Conservation (phyloP, 1,140 invertebrate species). For the Lepidurus apus region DNA sequence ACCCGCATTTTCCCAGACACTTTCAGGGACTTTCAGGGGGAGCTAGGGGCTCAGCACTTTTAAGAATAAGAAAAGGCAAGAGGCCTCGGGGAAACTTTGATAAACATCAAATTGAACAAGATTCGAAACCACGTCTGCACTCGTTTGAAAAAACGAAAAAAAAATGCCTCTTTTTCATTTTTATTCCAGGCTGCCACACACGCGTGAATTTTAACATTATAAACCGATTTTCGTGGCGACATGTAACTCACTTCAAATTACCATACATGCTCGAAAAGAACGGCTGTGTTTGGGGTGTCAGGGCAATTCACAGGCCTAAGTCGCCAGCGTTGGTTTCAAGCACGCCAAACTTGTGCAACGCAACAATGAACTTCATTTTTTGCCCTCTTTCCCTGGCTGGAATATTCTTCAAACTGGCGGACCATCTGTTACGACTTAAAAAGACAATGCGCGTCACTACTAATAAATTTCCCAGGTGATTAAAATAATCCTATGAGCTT, state of each 20-base stretch:
- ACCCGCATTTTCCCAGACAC: slow-evolving; percentile 1
- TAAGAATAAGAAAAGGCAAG: neutral
- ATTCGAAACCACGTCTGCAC: no score
- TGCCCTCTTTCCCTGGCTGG: neutral
- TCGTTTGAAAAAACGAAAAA: no score
- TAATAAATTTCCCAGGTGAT: neutral
- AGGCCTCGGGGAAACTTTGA: neutral
- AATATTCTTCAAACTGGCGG: neutral
- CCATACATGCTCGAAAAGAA: neutral
- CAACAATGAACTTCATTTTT: neutral
- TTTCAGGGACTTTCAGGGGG: neutral
- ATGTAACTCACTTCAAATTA: neutral
- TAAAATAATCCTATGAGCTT: slow-evolving; percentile 16
- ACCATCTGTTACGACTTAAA: neutral
- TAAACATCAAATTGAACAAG: slow-evolving; percentile 4
- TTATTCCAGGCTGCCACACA: neutral
- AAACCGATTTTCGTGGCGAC: neutral
- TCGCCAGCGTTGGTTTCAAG: neutral
- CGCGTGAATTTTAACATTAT: slow-evolving; percentile 1
- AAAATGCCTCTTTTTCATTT: no score
- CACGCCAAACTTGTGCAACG: neutral
- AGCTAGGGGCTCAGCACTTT: neutral
- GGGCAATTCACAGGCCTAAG: slow-evolving; percentile 9
- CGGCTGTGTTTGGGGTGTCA: neutral
- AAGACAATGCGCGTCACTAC: neutral